A percentile compares a stretch with the other conserved stretches of the same genome.
Evolutionary conservation across 1,140 invertebrate genomes (phyloP).

Genomic region (Penaeus chinensis): DNA sequence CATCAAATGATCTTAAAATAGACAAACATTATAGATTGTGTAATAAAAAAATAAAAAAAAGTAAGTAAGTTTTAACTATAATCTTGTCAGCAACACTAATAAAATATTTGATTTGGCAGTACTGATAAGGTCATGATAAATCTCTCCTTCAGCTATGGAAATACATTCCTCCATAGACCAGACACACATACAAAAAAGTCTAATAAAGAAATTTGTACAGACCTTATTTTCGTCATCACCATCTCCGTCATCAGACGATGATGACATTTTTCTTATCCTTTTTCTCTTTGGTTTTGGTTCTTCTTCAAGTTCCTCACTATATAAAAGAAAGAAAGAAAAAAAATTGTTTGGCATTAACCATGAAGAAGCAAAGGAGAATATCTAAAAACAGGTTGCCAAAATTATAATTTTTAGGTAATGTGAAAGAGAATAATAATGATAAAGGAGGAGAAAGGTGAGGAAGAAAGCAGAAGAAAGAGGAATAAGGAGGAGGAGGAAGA

Average conservation of each 20-base stretch:
- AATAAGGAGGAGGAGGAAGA: no score
- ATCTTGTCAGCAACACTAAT: neutral
- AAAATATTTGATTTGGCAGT: neutral
- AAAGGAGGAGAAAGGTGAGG: neutral
- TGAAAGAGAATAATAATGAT: no score
- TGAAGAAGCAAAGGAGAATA: no score
- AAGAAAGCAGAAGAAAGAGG: no score
- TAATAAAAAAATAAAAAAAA: neutral
- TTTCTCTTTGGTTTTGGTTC: conserved; percentile 43
- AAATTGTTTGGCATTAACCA: neutral
- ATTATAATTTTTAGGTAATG: no score
- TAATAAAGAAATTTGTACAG: conserved; percentile 44
- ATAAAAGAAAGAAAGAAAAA: neutral
- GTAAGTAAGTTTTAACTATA: neutral
- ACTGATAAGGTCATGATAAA: neutral
- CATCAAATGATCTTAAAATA: neutral
- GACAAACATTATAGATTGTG: neutral
- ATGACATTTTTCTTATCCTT: conserved; percentile 56
- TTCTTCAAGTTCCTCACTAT: conserved; percentile 34
- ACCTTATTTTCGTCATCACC: conserved; percentile 50
- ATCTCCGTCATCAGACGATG: conserved; percentile 57
- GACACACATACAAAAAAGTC: neutral
- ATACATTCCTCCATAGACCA: no score
- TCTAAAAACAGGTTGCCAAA: no score
- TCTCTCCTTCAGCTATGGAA: no score